These are phyloP conservation scores for Cephus runcator DNA, from an alignment of 2,888 invertebrate species.

Conservation along the genomic window DNA sequence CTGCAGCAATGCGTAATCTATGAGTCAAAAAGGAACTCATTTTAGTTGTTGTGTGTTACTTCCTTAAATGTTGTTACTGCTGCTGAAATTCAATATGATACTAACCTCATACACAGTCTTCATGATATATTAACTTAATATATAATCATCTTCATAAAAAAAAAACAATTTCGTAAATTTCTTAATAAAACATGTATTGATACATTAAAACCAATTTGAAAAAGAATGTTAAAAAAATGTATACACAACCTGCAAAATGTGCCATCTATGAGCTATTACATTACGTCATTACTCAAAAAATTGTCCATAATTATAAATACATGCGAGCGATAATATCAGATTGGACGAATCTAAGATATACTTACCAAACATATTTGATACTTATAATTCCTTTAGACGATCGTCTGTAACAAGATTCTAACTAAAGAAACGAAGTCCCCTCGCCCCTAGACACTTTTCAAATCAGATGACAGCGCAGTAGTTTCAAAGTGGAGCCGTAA, in stretches of 20 bases:
- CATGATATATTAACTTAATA: neutral
- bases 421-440: neutral
- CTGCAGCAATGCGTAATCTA: constrained; percentile 6
- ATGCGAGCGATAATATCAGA: neutral
- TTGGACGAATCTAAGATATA: neutral
- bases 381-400: neutral
- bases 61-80: neutral
- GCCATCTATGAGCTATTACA: neutral
- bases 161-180: neutral
- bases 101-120: neutral
- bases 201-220: neutral
- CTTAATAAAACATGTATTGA: neutral
- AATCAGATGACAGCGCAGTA: neutral
- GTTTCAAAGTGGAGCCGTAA: neutral
- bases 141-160: neutral
- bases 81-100: neutral
- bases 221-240: neutral
- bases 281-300: neutral
- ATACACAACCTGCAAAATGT: neutral
- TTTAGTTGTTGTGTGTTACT: neutral
- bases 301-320: neutral
- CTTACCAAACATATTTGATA: neutral
- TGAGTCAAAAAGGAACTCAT: constrained; percentile 18
- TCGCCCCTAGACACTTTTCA: neutral
- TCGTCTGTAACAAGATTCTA: neutral